Percentiles rank a stretch among this genome's conserved stretches.
phyloP scores from a whole-genome alignment of 1,140 invertebrate species.

The Meloidogyne floridensis region DNA sequence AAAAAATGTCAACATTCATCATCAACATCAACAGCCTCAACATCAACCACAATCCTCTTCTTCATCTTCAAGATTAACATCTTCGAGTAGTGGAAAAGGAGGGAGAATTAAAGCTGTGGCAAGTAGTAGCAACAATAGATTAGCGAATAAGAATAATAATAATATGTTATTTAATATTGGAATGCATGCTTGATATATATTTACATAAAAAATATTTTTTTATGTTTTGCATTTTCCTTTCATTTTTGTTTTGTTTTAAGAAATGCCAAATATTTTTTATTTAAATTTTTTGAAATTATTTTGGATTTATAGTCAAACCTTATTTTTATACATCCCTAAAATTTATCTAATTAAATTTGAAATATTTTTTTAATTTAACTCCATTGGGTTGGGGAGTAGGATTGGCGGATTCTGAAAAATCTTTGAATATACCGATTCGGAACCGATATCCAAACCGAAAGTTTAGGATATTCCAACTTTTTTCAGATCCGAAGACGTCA shows the following conservation, averaged over 20 bases:
- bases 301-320: no score
- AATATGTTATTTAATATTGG: conserved; percentile 2
- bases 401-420: no score
- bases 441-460: no score
- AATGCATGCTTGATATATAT: neutral
- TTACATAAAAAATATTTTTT: neutral
- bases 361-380: no score
- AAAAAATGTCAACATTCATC: neutral
- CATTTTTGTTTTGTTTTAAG: neutral
- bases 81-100: neutral
- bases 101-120: neutral
- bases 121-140: neutral
- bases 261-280: neutral
- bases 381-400: no score
- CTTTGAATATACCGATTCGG: no score
- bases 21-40: neutral
- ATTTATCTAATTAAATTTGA: no score
- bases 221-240: neutral
- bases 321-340: no score
- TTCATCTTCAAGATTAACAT: neutral
- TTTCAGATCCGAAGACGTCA: no score
- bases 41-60: neutral
- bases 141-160: neutral
- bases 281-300: no score
- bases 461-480: no score